Base-by-base conservation (phyloP, 2,888 invertebrate genomes). In the Plebejus argus region DNA sequence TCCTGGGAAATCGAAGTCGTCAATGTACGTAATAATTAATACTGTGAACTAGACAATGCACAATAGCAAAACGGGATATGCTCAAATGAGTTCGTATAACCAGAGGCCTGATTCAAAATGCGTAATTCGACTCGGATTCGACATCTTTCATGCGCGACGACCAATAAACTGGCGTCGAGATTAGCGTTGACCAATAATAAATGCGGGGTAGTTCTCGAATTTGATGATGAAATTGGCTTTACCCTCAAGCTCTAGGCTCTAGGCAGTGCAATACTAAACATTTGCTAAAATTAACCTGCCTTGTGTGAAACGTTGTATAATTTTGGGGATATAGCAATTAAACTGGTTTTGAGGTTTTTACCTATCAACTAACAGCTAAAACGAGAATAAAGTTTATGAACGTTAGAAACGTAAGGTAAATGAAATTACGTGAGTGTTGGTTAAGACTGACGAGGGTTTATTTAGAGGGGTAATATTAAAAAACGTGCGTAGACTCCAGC, bases 1-100 rank as follows among this genome's bases (percentile, higher is more conserved):
- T 12, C 82, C 82, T 0, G 79, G 82, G 28, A 91, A 91, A 83
- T 89, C 90, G 0, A 91, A 87, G 81, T 85, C 83, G 20, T 88
- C 89, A 5, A 83, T 89, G 85, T 85, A 76, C 80, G 85, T 83
- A 81, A 70, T 12, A 28, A 15, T 33, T 66, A 66, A 28, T 66
- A 33, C 66, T 28, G 66, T 33, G 28, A 33, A 66, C 18, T 12
- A 61, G 61, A 66, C 66, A 66, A 66, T 66, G 28, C 28, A 66
- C 28, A 66, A 66, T 66, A 66, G 66, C 66, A 66, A 28, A 66
- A 66, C 7, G 28, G 15, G 28, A 28, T 58, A 20, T 28, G 28
- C 66, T 15, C 18, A 66, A 33, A 66, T 66, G 4, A 66, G 66
- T 15, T 28, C 2, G 5, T 12, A 4, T 28, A 66, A 61, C 61